Percentiles rank a stretch among this genome's conserved stretches.
phyloP scores from a whole-genome alignment of 2,888 invertebrate genomes.

The Cerastis leucographa region DNA sequence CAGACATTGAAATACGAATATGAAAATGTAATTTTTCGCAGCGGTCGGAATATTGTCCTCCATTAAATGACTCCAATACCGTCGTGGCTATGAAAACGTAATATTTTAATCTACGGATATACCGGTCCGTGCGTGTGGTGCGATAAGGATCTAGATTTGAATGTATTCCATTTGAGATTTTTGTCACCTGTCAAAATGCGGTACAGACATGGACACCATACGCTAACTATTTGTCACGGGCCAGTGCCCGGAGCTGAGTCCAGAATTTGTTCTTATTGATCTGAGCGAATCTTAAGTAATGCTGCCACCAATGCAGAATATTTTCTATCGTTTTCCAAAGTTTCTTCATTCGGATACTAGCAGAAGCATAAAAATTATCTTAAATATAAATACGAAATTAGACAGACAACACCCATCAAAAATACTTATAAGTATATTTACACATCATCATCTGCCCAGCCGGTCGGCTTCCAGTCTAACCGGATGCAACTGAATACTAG shows the following conservation, averaged over 20 bases:
- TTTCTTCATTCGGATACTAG: background rate
- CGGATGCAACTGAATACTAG: no score
- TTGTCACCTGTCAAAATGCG: background rate
- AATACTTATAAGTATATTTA: no score
- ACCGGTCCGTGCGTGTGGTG: background rate
- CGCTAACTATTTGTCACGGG: background rate
- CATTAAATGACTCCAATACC: slow-evolving; percentile 36
- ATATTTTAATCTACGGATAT: slow-evolving; percentile 3
- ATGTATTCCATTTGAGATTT: slow-evolving; percentile 9
- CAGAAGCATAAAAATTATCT: background rate
- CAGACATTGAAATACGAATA: slow-evolving; percentile 41
- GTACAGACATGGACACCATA: background rate
- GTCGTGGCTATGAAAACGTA: slow-evolving; percentile 16
- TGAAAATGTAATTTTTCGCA: slow-evolving; percentile 57
- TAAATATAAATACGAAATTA: background rate
- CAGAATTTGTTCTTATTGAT: background rate
- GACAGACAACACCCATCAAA: background rate
- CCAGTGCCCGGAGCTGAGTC: background rate
- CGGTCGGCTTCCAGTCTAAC: no score
- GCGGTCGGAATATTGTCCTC: slow-evolving; percentile 33
- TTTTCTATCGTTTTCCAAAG: background rate
- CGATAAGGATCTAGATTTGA: background rate
- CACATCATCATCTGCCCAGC: no score
- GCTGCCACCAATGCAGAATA: background rate
- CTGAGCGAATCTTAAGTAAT: background rate